These are phyloP conservation scores for Cyanoderma ruficeps DNA, from an alignment of 2,113 vertebrate genomes.

Conservation along the genomic window DNA sequence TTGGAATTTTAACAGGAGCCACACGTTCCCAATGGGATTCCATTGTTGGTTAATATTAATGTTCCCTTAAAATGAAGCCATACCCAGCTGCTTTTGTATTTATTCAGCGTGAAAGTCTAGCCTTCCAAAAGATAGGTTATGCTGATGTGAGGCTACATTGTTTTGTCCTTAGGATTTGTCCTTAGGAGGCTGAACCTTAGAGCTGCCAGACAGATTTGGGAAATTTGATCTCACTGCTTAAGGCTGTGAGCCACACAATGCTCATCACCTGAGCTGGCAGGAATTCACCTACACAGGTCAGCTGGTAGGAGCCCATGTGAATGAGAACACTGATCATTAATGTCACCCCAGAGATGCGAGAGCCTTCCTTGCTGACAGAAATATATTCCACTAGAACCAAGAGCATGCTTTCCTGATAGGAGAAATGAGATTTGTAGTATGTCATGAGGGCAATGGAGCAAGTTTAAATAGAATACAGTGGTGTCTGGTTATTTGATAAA, in stretches of 20 bases:
- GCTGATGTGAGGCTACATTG: not conserved
- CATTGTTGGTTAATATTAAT: constrained; percentile 60
- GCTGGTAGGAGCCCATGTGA: constrained; percentile 28
- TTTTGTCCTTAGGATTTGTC: constrained; percentile 25
- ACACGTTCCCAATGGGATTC: not conserved
- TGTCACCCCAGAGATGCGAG: constrained; percentile 28
- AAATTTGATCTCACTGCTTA: constrained; percentile 2
- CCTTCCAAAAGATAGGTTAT: not conserved
- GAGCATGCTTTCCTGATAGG: not conserved
- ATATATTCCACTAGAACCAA: constrained; percentile 23
- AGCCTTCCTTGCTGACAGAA: constrained; percentile 42
- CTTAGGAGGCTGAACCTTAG: not conserved
- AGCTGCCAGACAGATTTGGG: not conserved
- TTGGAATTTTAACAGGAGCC: constrained; percentile 36
- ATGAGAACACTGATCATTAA: constrained; percentile 50
- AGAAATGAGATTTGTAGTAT: constrained; percentile 30
- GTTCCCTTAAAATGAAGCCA: constrained; percentile 45
- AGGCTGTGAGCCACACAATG: constrained; percentile 4
- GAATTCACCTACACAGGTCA: constrained; percentile 55
- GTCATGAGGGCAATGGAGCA: not conserved
- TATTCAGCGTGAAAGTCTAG: constrained; percentile 27
- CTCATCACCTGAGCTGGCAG: not conserved
- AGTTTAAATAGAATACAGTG: constrained; percentile 39
- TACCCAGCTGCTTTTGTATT: not conserved
- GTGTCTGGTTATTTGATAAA: constrained; percentile 47